Base-by-base conservation (phyloP, 2,797 vertebrate species). In the Toxotes lorentzi region DNA sequence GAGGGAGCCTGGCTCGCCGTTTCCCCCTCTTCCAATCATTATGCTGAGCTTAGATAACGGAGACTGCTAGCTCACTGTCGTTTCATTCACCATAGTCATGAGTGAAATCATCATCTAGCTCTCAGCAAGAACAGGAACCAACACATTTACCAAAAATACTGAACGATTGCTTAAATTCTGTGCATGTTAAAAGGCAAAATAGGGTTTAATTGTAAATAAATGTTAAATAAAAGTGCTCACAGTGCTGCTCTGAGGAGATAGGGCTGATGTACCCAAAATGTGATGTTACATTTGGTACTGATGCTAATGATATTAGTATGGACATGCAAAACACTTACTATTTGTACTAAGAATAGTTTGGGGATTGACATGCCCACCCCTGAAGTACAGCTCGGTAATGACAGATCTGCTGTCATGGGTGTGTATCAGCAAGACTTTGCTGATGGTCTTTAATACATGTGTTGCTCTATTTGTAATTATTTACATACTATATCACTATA, bases 401-500 rank as follows among this genome's bases (percentile, higher is more conserved):
- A 40, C 30, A 61, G 59, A 62, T 65, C 3, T 78, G 32, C 54
- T 23, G 6, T 66, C 10, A 24, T 3, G 8, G 35, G 34, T 75
- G 65, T 23, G 40, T 43, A 12, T 59, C 48, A 43, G 30, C 27
- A 40, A 38, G 10, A 9, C 23, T 50, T 32, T 67, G 12, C 43
- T 32, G 23, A 54, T n/a, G n/a, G 17, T 57, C 17, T 54, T n/a
- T 23, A 27, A 41, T 38, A 24, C 24, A 75, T 5, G 2, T 23
- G 35, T 70, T 54, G 27, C 13, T 62, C 32, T 58, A 12, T 47
- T 30, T 53, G 12, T 74, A 43, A 24, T 32, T 17, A 5, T 61
- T 47, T 23, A 48, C 14, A 62, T 34, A 38, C 53, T 48, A 53
- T 67, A 81, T 79, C 50, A 74, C 70, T 58, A 61, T 34, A 73